Base-by-base conservation (phyloP, 2,797 vertebrate genomes). In the Eutrigla gurnardus region DNA sequence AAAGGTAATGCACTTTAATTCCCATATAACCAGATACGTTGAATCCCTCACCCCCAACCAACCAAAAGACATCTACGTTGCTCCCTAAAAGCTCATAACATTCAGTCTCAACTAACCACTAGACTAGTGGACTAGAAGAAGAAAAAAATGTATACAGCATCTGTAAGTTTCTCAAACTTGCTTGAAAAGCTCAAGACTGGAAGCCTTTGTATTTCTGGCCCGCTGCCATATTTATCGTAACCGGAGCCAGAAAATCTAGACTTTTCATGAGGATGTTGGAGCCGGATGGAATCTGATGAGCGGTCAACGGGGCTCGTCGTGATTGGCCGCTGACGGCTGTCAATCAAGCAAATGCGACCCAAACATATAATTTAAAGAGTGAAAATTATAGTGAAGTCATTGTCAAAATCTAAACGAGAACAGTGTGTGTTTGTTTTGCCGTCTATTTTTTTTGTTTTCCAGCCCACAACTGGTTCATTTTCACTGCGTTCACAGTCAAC, bases 341-440 rank as follows among this genome's bases (percentile, higher is more conserved):
- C 55, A 61, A 7, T 73, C 65, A 60, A 60, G 11, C 65, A 39
- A 52, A 68, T 72, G 11, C 53, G 17, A 68, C 13, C 40, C 13
- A 45, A 58, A 6, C 17, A 17, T 25, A 17, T 3, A 2, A 10
- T 36, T 40, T 0, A 0, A 50, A 32, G 18, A 18, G 55, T 39
- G 14, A 59, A 62, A 42, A n/a, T 13, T 3, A 59, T 65, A 65
- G 18, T 13, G 3, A 54, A 62, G 18, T 40, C 4, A 14, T 4
- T n/a, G 5, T 57, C 14, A 73, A 17, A 59, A 54, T 18, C 8
- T n/a, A 32, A n/a, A 62, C 43, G 0, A 4, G 2, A 6, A 65
- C 2, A 39, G 17, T 25, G 25, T 25, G 25, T 25, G 25, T 25
- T 25, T 18, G 3, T 59, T 59, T 59, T 59, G 18, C 8, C 0